These are phyloP conservation scores for Liposcelis brunnea DNA, from an alignment of 2,888 invertebrate genomes.

Conservation along the genomic window DNA sequence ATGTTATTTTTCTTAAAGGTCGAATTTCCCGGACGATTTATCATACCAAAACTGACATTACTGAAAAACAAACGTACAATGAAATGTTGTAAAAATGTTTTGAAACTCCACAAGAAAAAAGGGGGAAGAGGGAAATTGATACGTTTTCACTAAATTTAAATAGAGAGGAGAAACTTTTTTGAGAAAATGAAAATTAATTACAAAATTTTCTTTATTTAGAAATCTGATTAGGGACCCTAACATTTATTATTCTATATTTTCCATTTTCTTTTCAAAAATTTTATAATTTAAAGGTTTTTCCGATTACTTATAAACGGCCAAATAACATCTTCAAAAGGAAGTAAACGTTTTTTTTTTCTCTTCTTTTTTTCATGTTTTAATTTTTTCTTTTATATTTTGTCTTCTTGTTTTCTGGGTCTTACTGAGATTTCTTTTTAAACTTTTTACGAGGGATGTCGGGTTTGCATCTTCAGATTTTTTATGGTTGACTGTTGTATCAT, in stretches of 20 bases:
- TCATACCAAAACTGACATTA: no score
- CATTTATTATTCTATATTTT: slow-evolving; percentile 2
- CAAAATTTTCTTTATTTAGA: slow-evolving; percentile 8
- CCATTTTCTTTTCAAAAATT: neutral
- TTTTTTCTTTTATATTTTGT: neutral
- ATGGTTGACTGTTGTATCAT: no score
- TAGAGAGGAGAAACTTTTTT: slow-evolving; percentile 2
- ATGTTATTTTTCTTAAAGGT: no score
- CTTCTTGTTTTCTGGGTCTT: neutral
- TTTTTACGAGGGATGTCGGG: no score
- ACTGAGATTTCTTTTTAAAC: no score
- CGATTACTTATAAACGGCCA: no score
- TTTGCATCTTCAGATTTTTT: no score
- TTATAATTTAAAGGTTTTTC: no score
- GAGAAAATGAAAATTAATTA: slow-evolving; percentile 9
- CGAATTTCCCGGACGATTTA: no score
- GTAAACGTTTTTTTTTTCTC: neutral
- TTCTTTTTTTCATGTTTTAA: neutral
- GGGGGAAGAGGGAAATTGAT: neutral
- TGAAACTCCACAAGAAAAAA: neutral
- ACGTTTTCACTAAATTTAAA: slow-evolving; percentile 9
- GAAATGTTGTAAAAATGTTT: slow-evolving; percentile 1
- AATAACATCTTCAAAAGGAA: no score
- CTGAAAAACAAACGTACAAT: neutral
- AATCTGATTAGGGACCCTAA: slow-evolving; percentile 8